Evolutionary conservation across 2,113 vertebrate species (phyloP).

Genomic region (Phalacrocorax pelagicus): DNA sequence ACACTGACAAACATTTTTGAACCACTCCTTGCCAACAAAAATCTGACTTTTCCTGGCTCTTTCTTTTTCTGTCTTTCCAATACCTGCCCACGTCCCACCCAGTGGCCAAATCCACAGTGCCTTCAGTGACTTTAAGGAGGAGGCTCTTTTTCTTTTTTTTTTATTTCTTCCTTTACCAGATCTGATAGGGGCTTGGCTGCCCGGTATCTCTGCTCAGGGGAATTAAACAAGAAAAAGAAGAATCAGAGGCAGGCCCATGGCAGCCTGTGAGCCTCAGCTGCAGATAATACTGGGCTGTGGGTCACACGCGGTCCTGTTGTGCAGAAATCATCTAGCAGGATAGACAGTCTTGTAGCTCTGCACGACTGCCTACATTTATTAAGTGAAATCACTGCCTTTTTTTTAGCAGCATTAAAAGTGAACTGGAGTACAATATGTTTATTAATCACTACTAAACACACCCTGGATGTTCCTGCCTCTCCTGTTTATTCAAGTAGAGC

Average conservation of each 20-base stretch:
- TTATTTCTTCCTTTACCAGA: background rate
- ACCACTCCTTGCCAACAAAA: background rate
- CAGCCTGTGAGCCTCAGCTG: background rate
- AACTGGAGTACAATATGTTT: background rate
- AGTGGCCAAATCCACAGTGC: rapidly evolving
- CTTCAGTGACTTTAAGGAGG: background rate
- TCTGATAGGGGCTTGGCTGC: background rate
- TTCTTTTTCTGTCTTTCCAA: background rate
- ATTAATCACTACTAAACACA: background rate
- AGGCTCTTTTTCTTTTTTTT: background rate
- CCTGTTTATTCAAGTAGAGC: background rate
- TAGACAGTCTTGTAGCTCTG: background rate
- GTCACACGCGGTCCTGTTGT: background rate
- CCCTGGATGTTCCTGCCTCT: background rate
- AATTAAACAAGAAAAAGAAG: background rate
- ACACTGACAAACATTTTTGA: background rate
- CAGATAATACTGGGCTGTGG: rapidly evolving
- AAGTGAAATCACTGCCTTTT: slow-evolving; percentile 10
- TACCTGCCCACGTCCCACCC: background rate
- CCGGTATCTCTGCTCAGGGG: background rate
- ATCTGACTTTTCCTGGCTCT: background rate
- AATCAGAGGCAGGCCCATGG: background rate
- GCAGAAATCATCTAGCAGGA: background rate
- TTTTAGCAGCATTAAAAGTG: slow-evolving; percentile 34
- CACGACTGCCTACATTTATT: slow-evolving; percentile 16